phyloP scores from a whole-genome alignment of 2,888 invertebrate genomes.

The Heteropelma amictum region DNA sequence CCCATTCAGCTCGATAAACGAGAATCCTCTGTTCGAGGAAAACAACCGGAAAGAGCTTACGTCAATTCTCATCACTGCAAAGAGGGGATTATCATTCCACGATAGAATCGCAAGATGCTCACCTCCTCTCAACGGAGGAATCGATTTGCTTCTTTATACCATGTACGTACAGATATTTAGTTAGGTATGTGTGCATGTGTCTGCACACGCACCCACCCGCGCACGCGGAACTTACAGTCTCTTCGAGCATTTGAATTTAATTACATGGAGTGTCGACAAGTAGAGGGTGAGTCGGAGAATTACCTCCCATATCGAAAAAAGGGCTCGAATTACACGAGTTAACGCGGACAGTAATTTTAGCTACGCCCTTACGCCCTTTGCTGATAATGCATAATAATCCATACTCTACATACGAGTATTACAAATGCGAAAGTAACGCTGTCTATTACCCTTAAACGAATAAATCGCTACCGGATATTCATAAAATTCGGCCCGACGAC shows the following conservation, averaged over 20 bases:
- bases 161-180: slow-evolving; percentile 15
- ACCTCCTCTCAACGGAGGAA: slow-evolving; percentile 41
- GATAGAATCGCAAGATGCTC: slow-evolving; percentile 50
- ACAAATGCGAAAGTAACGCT: too few species aligned
- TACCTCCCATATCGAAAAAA: slow-evolving; percentile 14
- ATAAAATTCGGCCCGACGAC: too few species aligned
- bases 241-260: slow-evolving; percentile 53
- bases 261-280: slow-evolving; percentile 43
- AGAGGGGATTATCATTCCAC: slow-evolving; percentile 52
- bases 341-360: neutral
- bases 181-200: neutral
- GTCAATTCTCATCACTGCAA: slow-evolving; percentile 42
- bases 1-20: slow-evolving; percentile 33
- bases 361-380: too few species aligned
- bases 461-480: too few species aligned
- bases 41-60: slow-evolving; percentile 13
- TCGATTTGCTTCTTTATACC: slow-evolving; percentile 51
- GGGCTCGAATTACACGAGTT: neutral
- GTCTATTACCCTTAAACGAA: too few species aligned
- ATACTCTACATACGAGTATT: too few species aligned
- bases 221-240: slow-evolving; percentile 47
- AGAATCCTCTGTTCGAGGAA: neutral
- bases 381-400: too few species aligned
- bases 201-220: neutral
- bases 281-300: slow-evolving; percentile 21